A percentile compares a stretch with the other conserved stretches of the same genome.
These are phyloP conservation scores for Ariolimax columbianus DNA, from an alignment of 2,888 invertebrate genomes.

Conservation along the genomic window DNA sequence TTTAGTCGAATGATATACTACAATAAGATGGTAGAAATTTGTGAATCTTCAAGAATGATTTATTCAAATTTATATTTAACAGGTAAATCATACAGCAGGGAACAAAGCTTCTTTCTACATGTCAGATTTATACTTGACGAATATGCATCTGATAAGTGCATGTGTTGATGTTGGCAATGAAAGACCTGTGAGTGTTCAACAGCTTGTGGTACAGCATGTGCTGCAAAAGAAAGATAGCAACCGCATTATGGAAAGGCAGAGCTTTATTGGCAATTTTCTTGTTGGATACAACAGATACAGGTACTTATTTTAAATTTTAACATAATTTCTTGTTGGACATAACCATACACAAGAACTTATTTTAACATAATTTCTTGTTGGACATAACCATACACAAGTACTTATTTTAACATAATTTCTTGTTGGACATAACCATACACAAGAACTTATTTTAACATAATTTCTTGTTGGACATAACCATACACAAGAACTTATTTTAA, in stretches of 20 bases:
- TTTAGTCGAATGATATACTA: too few species aligned
- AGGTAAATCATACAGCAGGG: not conserved
- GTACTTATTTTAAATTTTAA: slow-evolving; percentile 3
- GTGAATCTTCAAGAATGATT: not conserved
- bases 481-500: too few species aligned
- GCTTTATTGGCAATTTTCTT: slow-evolving; percentile 26
- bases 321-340: too few species aligned
- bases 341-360: too few species aligned
- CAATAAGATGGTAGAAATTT: not conserved
- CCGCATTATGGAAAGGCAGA: not conserved
- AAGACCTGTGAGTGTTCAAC: not conserved
- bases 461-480: too few species aligned
- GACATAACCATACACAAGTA: too few species aligned
- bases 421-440: too few species aligned
- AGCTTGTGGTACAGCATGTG: not conserved
- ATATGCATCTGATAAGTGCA: slow-evolving; percentile 14
- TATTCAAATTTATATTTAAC: not conserved
- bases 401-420: too few species aligned
- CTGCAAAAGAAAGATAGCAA: not conserved
- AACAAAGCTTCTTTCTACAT: slow-evolving; percentile 13
- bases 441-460: too few species aligned
- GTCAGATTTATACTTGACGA: not conserved
- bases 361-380: too few species aligned
- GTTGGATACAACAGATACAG: slow-evolving; percentile 39
- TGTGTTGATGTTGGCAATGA: not conserved